Evolutionary conservation across 2,797 vertebrate species (phyloP).

Genomic region (Sitta carolinensis): DNA sequence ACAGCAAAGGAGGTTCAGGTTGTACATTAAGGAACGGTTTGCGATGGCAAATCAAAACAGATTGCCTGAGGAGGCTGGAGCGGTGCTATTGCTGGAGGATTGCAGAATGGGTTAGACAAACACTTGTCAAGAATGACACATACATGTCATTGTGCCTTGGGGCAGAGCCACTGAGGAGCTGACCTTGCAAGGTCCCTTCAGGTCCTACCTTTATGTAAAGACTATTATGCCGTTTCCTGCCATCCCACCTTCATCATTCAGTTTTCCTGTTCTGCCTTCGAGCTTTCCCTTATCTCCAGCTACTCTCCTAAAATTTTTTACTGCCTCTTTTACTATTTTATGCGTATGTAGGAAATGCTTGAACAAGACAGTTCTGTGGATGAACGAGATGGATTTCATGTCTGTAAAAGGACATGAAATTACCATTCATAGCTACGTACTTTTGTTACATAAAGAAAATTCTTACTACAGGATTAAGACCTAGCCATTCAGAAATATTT

Average conservation of each 20-base stretch:
- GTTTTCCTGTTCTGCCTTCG: background rate
- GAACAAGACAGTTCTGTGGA: background rate
- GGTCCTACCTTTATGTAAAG: background rate
- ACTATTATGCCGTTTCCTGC: background rate
- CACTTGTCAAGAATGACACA: background rate
- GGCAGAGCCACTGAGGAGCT: background rate
- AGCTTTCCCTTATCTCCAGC: background rate
- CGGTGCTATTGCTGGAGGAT: background rate
- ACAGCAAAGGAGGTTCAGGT: background rate
- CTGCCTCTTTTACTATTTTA: background rate
- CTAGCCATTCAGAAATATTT: background rate
- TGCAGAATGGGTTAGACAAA: background rate
- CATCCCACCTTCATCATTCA: background rate
- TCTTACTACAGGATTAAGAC: background rate
- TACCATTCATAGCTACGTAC: too few species aligned
- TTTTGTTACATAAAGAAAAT: background rate
- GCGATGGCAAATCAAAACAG: constrained; percentile 13
- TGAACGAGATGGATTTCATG: background rate
- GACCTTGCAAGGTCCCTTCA: background rate
- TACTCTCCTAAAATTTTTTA: background rate
- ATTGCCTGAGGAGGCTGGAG: constrained; percentile 24
- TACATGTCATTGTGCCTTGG: background rate
- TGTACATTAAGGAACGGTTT: background rate
- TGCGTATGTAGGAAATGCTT: background rate
- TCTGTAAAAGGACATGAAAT: background rate